Base-by-base conservation (phyloP, 2,113 vertebrate genomes). In the Nothoprocta pentlandii region DNA sequence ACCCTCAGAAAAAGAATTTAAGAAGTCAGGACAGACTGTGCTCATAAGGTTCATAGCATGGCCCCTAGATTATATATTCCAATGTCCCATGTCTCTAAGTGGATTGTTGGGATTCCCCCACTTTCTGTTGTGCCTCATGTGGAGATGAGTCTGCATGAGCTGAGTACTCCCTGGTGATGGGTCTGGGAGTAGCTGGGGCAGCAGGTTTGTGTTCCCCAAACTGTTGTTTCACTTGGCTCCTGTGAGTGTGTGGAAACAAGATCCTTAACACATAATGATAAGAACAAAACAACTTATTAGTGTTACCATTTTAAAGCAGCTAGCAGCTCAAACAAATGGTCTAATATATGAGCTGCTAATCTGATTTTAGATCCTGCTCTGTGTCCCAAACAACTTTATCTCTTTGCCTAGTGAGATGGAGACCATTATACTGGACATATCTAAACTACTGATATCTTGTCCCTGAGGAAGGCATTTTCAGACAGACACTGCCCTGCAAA, bases 171-270 rank as follows among this genome's bases (percentile, higher is more conserved):
- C 64, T 68, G 14, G 30, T 32, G 12, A 20, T 2, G 36, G 36
- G 62, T 39, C 36, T 41, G 36, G 62, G 23, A 22, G 19, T 2
- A 51, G 15, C 47, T 32, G 16, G 64, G 28, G 13, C 12, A 42
- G 10, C 16, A 8, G 46, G 36, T 15, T 10, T 83, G 32, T 19
- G 19, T 26, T 85, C 13, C 16, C 21, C 8, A 64, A 8, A 44
- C 30, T 23, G 58, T 79, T 85, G 46, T 15, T 47, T 83, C 49
- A 49, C 44, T 30, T 39, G 36, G 32, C 7, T 1, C 10, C 12
- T 1, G 0, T 28, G 14, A 25, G 5, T 59, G 6, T 59, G 30
- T 32, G 41, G 14, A 59, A 30, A 58, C 9, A 11, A 79, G 12
- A 6, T 91, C 58, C 54, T 2, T 4, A 28, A 34, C 58, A 56